phyloP scores from a whole-genome alignment of 1,140 invertebrate species.

The Drosophila tani region DNA sequence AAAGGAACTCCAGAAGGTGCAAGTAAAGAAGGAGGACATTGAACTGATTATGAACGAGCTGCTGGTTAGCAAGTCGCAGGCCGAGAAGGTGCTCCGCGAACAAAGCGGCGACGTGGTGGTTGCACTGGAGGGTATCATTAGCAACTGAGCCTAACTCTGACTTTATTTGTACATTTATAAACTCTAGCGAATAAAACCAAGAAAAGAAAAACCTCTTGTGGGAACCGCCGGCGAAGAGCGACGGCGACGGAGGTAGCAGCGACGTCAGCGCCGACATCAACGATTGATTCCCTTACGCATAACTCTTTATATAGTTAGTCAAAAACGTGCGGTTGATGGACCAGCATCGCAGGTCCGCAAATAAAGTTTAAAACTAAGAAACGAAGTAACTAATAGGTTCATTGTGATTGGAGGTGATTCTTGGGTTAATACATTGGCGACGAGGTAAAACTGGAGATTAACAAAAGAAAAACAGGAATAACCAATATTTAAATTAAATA shows the following conservation, averaged over 20 bases:
- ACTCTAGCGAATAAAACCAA: slow-evolving; percentile 77
- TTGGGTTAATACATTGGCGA: no score
- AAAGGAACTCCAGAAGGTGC: slow-evolving; percentile 96
- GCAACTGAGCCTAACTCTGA: slow-evolving; percentile 66
- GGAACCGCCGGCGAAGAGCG: no score
- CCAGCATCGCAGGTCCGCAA: not conserved
- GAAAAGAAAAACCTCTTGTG: no score
- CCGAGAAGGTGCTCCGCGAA: slow-evolving; percentile 96
- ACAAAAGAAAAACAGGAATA: no score
- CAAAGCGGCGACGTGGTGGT: slow-evolving; percentile 96
- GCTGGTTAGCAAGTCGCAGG: slow-evolving; percentile 93
- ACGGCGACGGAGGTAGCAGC: no score
- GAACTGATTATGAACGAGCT: slow-evolving; percentile 97
- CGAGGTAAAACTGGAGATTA: not conserved
- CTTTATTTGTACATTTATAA: slow-evolving; percentile 82
- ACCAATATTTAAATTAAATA: not conserved
- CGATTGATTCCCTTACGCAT: not conserved
- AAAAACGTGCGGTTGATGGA: not conserved
- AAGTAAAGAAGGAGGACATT: slow-evolving; percentile 98
- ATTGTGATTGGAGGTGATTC: no score
- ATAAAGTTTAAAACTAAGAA: no score
- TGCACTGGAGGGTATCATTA: slow-evolving; percentile 90
- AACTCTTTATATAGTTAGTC: not conserved
- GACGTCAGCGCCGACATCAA: not conserved
- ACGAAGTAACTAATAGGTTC: no score